These are phyloP conservation scores for Aphaenogaster rudis DNA, from an alignment of 1,140 invertebrate genomes.

Conservation along the genomic window DNA sequence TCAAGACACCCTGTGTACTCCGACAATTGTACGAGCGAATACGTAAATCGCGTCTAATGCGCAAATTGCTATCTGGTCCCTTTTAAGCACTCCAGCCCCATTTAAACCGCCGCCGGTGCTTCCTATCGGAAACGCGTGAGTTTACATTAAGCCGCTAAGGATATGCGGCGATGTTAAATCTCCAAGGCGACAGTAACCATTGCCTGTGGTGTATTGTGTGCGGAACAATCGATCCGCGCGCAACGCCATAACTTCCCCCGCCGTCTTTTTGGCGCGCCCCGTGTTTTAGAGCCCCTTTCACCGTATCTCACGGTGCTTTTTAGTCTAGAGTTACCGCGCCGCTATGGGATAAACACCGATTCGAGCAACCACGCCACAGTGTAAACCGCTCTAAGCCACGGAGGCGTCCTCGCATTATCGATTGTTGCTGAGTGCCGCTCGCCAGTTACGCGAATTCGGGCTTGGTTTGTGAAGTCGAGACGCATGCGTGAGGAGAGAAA, in stretches of 20 bases:
- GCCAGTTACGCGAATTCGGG: background rate
- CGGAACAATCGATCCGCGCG: constrained; percentile 48
- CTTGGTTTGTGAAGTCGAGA: background rate
- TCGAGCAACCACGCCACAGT: background rate
- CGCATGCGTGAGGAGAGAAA: background rate
- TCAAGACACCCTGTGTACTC: background rate
- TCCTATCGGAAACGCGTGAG: constrained; percentile 36
- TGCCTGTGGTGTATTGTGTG: background rate
- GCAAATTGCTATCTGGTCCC: constrained; percentile 41
- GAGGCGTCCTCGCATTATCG: constrained; percentile 41
- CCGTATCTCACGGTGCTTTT: constrained; percentile 40
- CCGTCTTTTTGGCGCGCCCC: constrained; percentile 25
- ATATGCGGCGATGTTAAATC: constrained; percentile 29
- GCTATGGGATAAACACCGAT: constrained; percentile 37
- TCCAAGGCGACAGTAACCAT: background rate
- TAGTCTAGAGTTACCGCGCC: constrained; percentile 38
- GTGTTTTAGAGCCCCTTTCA: constrained; percentile 26
- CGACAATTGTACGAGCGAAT: constrained; percentile 4
- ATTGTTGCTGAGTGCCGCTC: background rate
- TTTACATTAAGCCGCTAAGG: constrained; percentile 38
- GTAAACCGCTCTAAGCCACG: constrained; percentile 32
- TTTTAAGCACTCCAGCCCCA: constrained; percentile 26
- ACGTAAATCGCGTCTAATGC: constrained; percentile 41
- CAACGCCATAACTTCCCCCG: constrained; percentile 7
- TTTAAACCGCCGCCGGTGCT: constrained; percentile 1